Evolutionary conservation across 2,888 invertebrate genomes (phyloP).

Genomic region (Conomelus anceps): DNA sequence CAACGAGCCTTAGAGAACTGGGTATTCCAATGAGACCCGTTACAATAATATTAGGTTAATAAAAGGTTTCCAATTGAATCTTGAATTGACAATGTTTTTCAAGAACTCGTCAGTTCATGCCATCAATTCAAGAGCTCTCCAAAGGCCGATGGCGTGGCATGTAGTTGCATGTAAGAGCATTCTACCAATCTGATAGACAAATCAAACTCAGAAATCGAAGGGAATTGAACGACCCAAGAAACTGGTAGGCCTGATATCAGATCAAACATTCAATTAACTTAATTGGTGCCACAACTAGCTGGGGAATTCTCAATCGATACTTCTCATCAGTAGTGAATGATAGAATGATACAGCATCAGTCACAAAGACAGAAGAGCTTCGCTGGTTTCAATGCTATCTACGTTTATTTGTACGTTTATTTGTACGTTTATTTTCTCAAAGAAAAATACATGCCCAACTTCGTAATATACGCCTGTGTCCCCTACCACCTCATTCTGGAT

Average conservation of each 20-base stretch:
- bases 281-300: neutral
- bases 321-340: neutral
- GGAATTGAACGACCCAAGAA: neutral
- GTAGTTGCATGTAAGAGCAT: neutral
- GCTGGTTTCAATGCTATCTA: neutral
- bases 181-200: neutral
- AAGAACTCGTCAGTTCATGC: neutral
- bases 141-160: neutral
- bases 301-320: neutral
- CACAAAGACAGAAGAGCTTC: neutral
- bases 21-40: no score
- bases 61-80: no score
- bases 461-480: neutral
- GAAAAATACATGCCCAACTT: neutral
- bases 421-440: no score
- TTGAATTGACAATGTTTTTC: no score
- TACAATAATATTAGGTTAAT: no score
- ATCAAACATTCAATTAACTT: neutral
- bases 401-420: no score
- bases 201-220: neutral
- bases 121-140: neutral
- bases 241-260: neutral
- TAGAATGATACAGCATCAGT: neutral
- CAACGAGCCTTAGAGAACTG: no score
- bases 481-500: neutral